Evolutionary conservation across 2,888 invertebrate genomes (phyloP), one percentile per base, ranked within the genome.

Genomic region (Terebella lapidaria): DNA sequence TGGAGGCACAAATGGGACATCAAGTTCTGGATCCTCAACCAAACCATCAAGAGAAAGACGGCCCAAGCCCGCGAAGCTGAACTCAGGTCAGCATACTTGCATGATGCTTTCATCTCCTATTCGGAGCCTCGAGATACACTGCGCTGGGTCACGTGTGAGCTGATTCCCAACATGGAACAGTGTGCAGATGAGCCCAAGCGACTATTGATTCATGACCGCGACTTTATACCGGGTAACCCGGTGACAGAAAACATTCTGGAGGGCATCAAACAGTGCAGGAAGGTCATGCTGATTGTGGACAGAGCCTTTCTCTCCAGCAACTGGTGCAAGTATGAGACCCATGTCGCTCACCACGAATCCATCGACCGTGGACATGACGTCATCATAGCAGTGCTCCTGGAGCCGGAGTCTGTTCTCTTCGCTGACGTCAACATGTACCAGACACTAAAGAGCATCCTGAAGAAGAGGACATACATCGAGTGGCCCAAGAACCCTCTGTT

Each of bases 191-290:
- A 49, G 18, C 49, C 10, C 5, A 18, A 18, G 15, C 49, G 49
- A 5, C 55, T 55, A 4, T 55, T 29, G 18, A 3, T 55, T 3
- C 55, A 55, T 35, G 35, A 55, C 5, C 29, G 55, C 20, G 55
- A 55, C 24, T 55, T 55, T 25, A 24, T 15, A 5, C 15, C 24
- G 4, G 55, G 55, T 15, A 20, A 20, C 35, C n/a, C 55, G 24
- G 24, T 55, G 35, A 42, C 18, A 35, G 55, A 55, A 42, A 55
- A 35, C 22, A 55, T 55, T 35, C 35, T 55, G 55, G 18, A 35
- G 10, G 20, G 35, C n/a, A 18, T 35, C n/a, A 35, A n/a, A 5
- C 4, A 29, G 4, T 35, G 55, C 42, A 10, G 55, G 24, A 10
- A 25, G 24, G 24, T 35, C 35, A 29, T 55, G 10, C 10, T 55